Conservation (phyloP, 2,113 vertebrate genomes). For the Colaptes auratus region DNA sequence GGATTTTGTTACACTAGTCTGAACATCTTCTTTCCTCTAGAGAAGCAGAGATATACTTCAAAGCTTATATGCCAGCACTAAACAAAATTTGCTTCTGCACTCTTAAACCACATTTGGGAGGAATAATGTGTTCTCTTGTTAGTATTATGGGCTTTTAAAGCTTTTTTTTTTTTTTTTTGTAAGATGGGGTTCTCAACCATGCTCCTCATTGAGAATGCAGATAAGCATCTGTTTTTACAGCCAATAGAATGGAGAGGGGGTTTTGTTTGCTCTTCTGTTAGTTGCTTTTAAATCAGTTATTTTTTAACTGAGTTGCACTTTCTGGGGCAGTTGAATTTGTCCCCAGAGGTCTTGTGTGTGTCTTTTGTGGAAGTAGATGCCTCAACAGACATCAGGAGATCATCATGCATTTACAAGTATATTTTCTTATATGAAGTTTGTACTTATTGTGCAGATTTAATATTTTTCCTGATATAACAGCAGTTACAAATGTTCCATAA, state of each 20-base stretch:
- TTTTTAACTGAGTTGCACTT: slow-evolving; percentile 42
- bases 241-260: background rate
- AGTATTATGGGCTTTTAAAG: slow-evolving; percentile 18
- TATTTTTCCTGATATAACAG: slow-evolving; percentile 69
- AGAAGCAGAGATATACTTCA: slow-evolving; percentile 39
- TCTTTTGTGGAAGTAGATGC: slow-evolving; percentile 48
- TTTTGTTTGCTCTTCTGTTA: slow-evolving; percentile 35
- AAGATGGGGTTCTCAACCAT: slow-evolving; percentile 27
- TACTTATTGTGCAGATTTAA: slow-evolving; percentile 71
- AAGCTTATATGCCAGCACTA: background rate
- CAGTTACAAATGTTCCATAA: slow-evolving; percentile 73
- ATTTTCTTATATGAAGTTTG: slow-evolving; percentile 67
- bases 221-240: slow-evolving; percentile 45
- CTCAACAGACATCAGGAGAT: slow-evolving; percentile 49
- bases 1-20: slow-evolving; percentile 20
- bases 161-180: background rate
- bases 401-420: slow-evolving; percentile 51
- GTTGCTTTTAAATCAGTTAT: slow-evolving; percentile 34
- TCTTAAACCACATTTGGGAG: slow-evolving; percentile 57
- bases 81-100: slow-evolving; percentile 61
- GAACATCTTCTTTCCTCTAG: background rate
- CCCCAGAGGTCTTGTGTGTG: slow-evolving; percentile 27
- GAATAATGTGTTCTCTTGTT: slow-evolving; percentile 45
- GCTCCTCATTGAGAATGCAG: slow-evolving; percentile 23
- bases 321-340: slow-evolving; percentile 39